Base-by-base conservation (phyloP, 2,797 vertebrate genomes). In the Enteromius treurensis region DNA sequence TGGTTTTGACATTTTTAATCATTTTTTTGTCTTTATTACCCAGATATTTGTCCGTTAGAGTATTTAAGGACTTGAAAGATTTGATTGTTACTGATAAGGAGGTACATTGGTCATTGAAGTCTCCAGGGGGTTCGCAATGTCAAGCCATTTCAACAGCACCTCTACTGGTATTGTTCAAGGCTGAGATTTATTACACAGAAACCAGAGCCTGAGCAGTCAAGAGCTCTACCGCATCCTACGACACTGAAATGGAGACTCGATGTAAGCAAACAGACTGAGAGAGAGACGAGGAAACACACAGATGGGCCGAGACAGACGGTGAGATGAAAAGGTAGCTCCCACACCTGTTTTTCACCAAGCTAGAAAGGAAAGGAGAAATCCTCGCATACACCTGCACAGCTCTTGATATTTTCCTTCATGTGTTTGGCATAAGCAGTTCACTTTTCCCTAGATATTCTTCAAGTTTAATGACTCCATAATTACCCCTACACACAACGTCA, bases 321-420 rank as follows among this genome's bases (percentile, higher is more conserved):
- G 82, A 83, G 81, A 85, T 86, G 47, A 82, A 80, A 84, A 84
- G 75, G 83, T 86, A 85, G 65, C 75, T 74, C 83, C 34, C 40
- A 65, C 74, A 86, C 70, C 82, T 85, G 84, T 80, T 87, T 81
- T 55, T 53, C 26, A 42, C 79, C 75, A 82, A 81, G 34, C 76
- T 49, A 51, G 19, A 82, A 62, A 68, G 40, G 26, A 84, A 65
- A 45, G n/a, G 45, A 53, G 60, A 85, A 76, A 60, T 73, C 82
- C 45, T 76, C 1, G 8, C n/a, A 42, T 58, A 77, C 73, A 77
- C 62, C 64, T 77, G 73, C 62, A 29, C 68, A 29, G 69, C 82
- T 73, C 15, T 73, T 77, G 53, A 70, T 78, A 70, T 78, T 70
- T 68, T 64, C 55, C 11, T 49, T n/a, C 29, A 47, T 71, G 82